Evolutionary conservation across 1,140 invertebrate species (phyloP).

Genomic region (Cotesia glomerata): DNA sequence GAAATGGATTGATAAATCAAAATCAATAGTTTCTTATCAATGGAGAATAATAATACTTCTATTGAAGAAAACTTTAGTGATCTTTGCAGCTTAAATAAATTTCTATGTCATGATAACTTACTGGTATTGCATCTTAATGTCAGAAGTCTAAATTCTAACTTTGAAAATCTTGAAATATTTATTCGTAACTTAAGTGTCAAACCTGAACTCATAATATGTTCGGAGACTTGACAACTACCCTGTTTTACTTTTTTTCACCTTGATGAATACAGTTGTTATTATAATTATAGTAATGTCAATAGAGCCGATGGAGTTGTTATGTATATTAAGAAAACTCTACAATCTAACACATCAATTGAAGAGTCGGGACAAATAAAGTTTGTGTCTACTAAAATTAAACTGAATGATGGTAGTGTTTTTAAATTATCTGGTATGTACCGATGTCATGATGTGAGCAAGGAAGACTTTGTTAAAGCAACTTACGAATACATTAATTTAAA

Average conservation of each 20-base stretch:
- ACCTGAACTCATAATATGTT: not conserved
- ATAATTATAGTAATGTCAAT: not conserved
- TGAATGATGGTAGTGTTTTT: too few relatives aligned
- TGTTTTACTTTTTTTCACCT: not conserved
- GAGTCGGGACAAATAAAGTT: too few relatives aligned
- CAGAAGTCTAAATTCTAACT: not conserved
- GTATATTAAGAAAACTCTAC: not conserved
- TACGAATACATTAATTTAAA: too few relatives aligned
- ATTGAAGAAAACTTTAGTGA: not conserved
- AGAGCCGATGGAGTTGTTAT: not conserved
- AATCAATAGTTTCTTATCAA: not conserved
- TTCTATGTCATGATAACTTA: not conserved
- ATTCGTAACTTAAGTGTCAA: not conserved
- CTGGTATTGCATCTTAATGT: not conserved
- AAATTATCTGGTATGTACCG: too few relatives aligned
- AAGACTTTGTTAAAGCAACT: too few relatives aligned
- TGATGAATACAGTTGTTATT: not conserved
- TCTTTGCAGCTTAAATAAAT: not conserved
- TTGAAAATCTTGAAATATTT: not conserved
- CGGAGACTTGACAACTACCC: not conserved
- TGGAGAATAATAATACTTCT: not conserved
- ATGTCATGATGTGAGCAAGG: too few relatives aligned
- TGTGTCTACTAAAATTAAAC: too few relatives aligned
- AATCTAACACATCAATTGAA: not conserved
- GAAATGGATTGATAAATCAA: not conserved